phyloP scores from a whole-genome alignment of 2,113 vertebrate species.

The Pristiophorus japonicus region DNA sequence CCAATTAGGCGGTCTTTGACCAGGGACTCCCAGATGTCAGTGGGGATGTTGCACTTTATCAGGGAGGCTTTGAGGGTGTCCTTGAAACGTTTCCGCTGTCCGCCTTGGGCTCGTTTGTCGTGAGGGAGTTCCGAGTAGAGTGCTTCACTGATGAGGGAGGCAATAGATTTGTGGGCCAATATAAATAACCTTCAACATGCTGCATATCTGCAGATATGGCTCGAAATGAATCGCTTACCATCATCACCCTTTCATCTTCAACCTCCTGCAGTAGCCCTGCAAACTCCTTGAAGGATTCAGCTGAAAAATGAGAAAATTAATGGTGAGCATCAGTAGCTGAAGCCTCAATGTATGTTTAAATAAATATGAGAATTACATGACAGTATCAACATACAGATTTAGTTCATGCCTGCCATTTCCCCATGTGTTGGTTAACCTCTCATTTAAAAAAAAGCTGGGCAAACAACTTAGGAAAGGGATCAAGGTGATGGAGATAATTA shows the following conservation, averaged over 20 bases:
- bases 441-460: background rate
- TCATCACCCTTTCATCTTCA: slow-evolving; percentile 90
- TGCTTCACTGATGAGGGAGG: background rate
- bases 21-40: too few species aligned
- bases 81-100: too few species aligned
- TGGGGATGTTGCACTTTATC: too few species aligned
- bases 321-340: background rate
- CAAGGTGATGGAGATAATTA: background rate
- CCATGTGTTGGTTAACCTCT: background rate
- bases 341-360: background rate
- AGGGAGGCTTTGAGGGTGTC: too few species aligned
- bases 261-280: slow-evolving; percentile 86
- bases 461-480: background rate
- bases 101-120: too few species aligned
- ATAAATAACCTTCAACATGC: background rate
- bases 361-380: background rate
- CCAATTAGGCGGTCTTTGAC: too few species aligned
- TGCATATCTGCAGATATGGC: background rate
- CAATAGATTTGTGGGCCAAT: too few species aligned
- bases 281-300: slow-evolving; percentile 94
- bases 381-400: background rate
- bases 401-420: background rate
- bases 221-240: slow-evolving; percentile 63
- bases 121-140: too few species aligned
- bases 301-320: slow-evolving; percentile 52